Conservation (phyloP, 2,888 invertebrate species). For the Plutella xylostella region DNA sequence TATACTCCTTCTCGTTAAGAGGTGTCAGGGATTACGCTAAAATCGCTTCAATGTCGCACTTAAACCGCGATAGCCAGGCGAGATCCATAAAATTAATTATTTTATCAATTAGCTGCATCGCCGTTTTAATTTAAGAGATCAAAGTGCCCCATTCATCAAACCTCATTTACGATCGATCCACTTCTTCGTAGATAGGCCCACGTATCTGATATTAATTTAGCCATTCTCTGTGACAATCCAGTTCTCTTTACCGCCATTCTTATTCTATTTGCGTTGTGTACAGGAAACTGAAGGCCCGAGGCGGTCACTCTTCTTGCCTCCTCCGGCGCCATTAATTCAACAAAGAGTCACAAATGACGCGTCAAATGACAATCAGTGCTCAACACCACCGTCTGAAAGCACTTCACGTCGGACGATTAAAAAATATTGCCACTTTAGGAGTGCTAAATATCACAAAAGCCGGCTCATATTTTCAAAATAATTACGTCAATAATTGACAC, state of each 20-base stretch:
- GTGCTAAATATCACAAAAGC: conserved; percentile 58
- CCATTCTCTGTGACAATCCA: too few relatives aligned
- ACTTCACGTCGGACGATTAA: conserved; percentile 39
- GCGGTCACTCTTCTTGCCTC: too few relatives aligned
- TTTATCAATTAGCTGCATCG: conserved; percentile 3
- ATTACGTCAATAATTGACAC: conserved; percentile 69
- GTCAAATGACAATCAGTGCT: background rate
- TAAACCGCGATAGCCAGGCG: background rate
- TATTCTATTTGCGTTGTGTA: too few relatives aligned
- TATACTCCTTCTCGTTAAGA: conserved; percentile 28
- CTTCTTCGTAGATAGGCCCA: too few relatives aligned
- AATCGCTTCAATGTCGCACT: conserved; percentile 8
- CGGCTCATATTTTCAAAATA: conserved; percentile 64
- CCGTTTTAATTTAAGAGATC: conserved; percentile 5
- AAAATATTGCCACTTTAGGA: conserved; percentile 48
- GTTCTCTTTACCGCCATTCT: too few relatives aligned
- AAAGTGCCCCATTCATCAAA: conserved; percentile 1
- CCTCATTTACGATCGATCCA: background rate
- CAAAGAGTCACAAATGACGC: background rate
- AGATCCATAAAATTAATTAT: conserved; percentile 3
- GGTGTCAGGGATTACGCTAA: conserved; percentile 17
- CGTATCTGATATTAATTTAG: too few relatives aligned
- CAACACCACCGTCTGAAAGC: conserved; percentile 40
- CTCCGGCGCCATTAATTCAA: conserved; percentile 1
- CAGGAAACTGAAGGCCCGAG: too few relatives aligned